Evolutionary conservation across 1,140 invertebrate species (phyloP), one percentile per base, ranked within the genome.

Genomic region (Paraescarpia echinospica): DNA sequence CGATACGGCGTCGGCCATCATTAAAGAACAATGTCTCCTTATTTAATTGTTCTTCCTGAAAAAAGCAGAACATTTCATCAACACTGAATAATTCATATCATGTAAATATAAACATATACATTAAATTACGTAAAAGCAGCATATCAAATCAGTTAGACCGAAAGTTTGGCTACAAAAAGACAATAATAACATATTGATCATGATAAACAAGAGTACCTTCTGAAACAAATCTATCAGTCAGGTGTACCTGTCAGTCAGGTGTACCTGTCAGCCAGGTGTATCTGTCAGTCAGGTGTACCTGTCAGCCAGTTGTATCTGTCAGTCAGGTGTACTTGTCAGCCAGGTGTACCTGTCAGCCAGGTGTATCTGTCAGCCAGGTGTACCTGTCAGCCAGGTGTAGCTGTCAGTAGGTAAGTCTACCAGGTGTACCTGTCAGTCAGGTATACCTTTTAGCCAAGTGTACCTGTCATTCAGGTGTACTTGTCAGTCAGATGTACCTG

Each of bases 1-100:
- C 98, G 93, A 98, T 98, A 94, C 97, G 97, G 92, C 98, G 96
- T 90, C 97, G 96, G 0, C 98, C 98, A 94, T 99, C 98, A 8
- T 97, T 97, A 94, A 97, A 98, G 96, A 97, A 97, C 2, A 95
- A 92, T 9, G 95, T 95, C 91, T 95, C 94, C 89, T 90, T 93
- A 9, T 94, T 31, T n/a, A 0, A 12, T 4, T 77, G 18, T 12
- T 18, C 22, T 12, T 77, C 59, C 59, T 77, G 59, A 77, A 18
- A 27, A 77, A 77, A 77, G 18, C 9, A 77, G 8, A 77, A 22
- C 22, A 77, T 77, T 77, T 77, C 27, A 31, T 77, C 18, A 77
- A 77, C 59, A 22, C 4, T 27, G 22, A 77, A 27, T 27, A 2
- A 77, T 77, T 77, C 59, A 12, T 77, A 22, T 77, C 22, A 77